Evolutionary conservation across 1,140 invertebrate species (phyloP).

Genomic region (Platyscapa corneri): DNA sequence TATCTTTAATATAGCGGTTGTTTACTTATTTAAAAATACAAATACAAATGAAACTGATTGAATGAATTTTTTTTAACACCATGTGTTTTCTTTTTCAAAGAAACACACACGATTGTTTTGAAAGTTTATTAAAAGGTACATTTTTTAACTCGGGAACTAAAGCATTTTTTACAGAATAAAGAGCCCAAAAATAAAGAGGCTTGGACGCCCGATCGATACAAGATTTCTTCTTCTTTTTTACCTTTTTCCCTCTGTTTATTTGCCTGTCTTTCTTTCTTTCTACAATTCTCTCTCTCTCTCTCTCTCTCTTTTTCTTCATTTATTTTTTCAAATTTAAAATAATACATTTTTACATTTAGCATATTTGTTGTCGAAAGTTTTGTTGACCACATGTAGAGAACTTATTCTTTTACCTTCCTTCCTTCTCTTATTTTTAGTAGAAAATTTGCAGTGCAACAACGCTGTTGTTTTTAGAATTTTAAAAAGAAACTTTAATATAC

Average conservation of each 20-base stretch:
- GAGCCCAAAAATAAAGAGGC: constrained; percentile 27
- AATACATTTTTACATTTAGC: not conserved
- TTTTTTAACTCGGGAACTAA: not conserved
- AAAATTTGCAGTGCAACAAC: not conserved
- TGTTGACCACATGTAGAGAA: constrained; percentile 3
- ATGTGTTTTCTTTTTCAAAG: not conserved
- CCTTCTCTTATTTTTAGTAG: not conserved
- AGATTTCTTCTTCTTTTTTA: too few species aligned
- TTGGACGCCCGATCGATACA: constrained; percentile 17
- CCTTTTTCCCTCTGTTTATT: too few species aligned
- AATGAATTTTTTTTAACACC: too few species aligned
- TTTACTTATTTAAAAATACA: too few species aligned
- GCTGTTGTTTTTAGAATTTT: constrained; percentile 57
- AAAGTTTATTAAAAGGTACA: not conserved
- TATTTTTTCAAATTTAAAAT: constrained; percentile 28
- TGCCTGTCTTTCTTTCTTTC: too few species aligned
- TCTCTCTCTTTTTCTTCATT: not conserved
- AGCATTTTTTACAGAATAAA: constrained; percentile 43
- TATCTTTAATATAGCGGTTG: too few species aligned
- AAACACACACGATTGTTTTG: constrained; percentile 20
- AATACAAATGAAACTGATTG: too few species aligned
- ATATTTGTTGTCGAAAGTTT: constrained; percentile 21
- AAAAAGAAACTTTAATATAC: constrained; percentile 1
- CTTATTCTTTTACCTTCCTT: not conserved
- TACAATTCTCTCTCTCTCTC: not conserved